These are phyloP conservation scores for Apolygus lucorum DNA, from an alignment of 1,140 invertebrate species.

Conservation along the genomic window DNA sequence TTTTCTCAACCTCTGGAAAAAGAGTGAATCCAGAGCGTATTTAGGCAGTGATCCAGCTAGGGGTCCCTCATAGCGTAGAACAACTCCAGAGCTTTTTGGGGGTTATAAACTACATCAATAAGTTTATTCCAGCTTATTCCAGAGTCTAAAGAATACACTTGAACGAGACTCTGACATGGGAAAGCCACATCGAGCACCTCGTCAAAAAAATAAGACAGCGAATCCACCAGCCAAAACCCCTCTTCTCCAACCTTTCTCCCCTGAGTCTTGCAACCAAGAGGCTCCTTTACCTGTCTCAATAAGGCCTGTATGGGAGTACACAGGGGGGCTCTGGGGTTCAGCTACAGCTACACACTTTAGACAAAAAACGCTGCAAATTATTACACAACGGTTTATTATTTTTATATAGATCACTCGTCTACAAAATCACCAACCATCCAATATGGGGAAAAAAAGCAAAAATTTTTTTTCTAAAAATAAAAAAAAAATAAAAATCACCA, in stretches of 20 bases:
- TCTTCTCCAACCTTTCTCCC: conserved; percentile 31
- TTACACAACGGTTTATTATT: too few relatives aligned
- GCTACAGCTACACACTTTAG: too few relatives aligned
- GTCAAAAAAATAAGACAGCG: conserved; percentile 31
- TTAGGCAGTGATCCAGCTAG: conserved; percentile 31
- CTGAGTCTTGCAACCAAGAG: conserved; percentile 34
- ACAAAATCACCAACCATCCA: too few relatives aligned
- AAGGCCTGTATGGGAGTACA: too few relatives aligned
- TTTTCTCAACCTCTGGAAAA: conserved; percentile 37
- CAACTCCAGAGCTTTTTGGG: conserved; percentile 40
- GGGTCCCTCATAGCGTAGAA: conserved; percentile 36
- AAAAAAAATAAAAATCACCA: too few relatives aligned
- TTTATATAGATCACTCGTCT: too few relatives aligned
- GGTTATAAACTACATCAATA: conserved; percentile 38
- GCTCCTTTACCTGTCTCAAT: conserved; percentile 34
- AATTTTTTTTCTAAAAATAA: too few relatives aligned
- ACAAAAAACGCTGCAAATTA: too few relatives aligned
- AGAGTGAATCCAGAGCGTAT: conserved; percentile 34
- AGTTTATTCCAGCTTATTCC: conserved; percentile 35
- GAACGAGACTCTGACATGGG: conserved; percentile 33
- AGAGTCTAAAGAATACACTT: conserved; percentile 33
- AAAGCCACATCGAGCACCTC: conserved; percentile 34
- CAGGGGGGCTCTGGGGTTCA: too few relatives aligned
- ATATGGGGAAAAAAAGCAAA: too few relatives aligned
- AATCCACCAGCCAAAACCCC: conserved; percentile 34